Conservation (phyloP, 1,140 invertebrate species). For the Antheraea mylitta region DNA sequence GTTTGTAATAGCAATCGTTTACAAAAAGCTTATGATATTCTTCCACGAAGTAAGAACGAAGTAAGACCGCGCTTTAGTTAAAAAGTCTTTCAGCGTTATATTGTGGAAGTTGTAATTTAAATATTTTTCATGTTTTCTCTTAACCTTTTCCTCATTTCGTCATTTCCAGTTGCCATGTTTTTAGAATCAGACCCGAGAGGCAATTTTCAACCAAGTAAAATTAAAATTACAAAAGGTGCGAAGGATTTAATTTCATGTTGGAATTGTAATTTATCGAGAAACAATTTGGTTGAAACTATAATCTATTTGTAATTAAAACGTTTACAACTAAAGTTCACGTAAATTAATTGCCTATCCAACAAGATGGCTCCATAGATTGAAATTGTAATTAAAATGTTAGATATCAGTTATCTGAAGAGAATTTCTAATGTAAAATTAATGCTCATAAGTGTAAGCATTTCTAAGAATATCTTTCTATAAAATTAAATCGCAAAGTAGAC, state of each 20-base stretch:
- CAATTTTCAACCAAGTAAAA: constrained; percentile 5
- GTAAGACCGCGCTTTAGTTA: background rate
- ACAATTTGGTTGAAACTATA: constrained; percentile 8
- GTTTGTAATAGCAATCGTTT: background rate
- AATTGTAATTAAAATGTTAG: constrained; percentile 13
- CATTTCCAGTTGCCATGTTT: constrained; percentile 5
- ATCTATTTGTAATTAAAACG: constrained; percentile 2
- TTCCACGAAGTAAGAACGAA: background rate
- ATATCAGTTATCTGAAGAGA: background rate
- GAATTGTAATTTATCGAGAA: background rate
- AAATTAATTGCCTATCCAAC: constrained; percentile 9
- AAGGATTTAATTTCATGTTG: background rate
- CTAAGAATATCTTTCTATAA: too few species aligned
- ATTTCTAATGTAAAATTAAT: background rate
- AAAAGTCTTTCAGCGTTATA: constrained; percentile 7
- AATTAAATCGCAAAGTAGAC: too few species aligned
- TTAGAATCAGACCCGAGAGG: constrained; percentile 2
- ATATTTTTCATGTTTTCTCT: constrained; percentile 6
- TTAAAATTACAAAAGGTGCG: constrained; percentile 5
- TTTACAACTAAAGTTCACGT: constrained; percentile 7
- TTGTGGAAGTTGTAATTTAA: constrained; percentile 6
- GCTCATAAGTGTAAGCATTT: background rate
- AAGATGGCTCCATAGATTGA: background rate
- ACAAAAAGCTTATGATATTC: constrained; percentile 7
- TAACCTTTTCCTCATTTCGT: constrained; percentile 2